Evolutionary conservation across 2,888 invertebrate species (phyloP).

Genomic region (Epistrophella euchroma): DNA sequence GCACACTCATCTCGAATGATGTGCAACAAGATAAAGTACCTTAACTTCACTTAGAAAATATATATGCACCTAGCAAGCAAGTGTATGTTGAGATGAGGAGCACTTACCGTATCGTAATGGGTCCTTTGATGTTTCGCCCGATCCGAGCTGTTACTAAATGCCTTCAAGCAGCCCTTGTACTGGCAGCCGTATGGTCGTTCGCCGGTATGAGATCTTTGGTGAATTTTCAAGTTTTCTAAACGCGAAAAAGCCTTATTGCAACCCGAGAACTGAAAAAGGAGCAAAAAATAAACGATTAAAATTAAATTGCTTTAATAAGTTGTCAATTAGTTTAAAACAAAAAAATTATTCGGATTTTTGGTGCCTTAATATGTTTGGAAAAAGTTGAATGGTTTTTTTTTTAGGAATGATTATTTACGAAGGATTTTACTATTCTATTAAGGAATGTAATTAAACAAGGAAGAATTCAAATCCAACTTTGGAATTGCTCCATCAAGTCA

Average conservation of each 20-base stretch:
- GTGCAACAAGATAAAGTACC: slow-evolving; percentile 41
- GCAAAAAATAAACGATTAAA: slow-evolving; percentile 1
- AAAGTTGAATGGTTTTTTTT: too few species aligned
- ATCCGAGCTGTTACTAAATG: slow-evolving; percentile 99
- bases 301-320: background rate
- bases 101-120: slow-evolving; percentile 97
- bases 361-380: too few species aligned
- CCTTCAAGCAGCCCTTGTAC: slow-evolving; percentile 95
- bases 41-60: slow-evolving; percentile 15
- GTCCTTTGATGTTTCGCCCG: slow-evolving; percentile 99
- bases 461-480: too few species aligned
- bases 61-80: background rate
- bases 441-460: too few species aligned
- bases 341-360: background rate
- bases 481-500: too few species aligned
- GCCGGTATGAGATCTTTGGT: slow-evolving; percentile 97
- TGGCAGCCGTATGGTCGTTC: slow-evolving; percentile 98
- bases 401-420: too few species aligned
- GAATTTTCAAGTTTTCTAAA: slow-evolving; percentile 98
- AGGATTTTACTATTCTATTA: too few species aligned
- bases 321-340: too few species aligned
- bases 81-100: background rate
- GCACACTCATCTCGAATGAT: slow-evolving; percentile 36
- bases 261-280: slow-evolving; percentile 91
- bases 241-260: slow-evolving; percentile 98